These are phyloP conservation scores for Ceyx cyanopectus DNA, from an alignment of 2,113 vertebrate genomes.

Conservation along the genomic window DNA sequence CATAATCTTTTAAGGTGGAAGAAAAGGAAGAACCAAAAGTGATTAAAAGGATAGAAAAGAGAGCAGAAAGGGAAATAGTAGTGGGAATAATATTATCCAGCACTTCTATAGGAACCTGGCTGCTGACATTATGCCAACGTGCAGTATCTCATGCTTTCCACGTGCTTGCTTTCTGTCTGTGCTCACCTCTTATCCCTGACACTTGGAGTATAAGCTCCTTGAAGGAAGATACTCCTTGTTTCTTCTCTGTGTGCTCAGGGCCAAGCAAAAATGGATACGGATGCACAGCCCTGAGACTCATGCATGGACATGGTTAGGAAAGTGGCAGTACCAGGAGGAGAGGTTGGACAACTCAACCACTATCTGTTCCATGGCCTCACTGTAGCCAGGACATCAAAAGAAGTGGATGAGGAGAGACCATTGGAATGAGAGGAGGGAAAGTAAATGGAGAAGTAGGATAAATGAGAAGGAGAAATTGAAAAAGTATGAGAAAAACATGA, in stretches of 20 bases:
- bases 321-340: neutral
- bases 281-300: neutral
- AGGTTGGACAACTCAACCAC: accelerated
- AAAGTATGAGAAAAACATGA: neutral
- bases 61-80: neutral
- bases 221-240: neutral
- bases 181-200: neutral
- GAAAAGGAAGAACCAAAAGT: constrained; percentile 29
- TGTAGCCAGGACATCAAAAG: neutral
- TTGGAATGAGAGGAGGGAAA: neutral
- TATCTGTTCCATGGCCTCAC: neutral
- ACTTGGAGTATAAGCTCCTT: neutral
- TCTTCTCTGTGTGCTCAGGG: neutral
- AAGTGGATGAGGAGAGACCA: neutral
- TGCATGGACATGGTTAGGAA: neutral
- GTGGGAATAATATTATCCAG: neutral
- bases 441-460: neutral
- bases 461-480: neutral
- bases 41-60: constrained; percentile 55
- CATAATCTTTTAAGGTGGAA: constrained; percentile 58
- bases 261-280: neutral
- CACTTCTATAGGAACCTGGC: neutral
- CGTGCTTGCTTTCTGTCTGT: neutral
- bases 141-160: neutral
- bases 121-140: accelerated